Percentiles rank a stretch among this genome's conserved stretches.
Conservation (phyloP, 2,113 vertebrate genomes). For the Physeter macrocephalus region DNA sequence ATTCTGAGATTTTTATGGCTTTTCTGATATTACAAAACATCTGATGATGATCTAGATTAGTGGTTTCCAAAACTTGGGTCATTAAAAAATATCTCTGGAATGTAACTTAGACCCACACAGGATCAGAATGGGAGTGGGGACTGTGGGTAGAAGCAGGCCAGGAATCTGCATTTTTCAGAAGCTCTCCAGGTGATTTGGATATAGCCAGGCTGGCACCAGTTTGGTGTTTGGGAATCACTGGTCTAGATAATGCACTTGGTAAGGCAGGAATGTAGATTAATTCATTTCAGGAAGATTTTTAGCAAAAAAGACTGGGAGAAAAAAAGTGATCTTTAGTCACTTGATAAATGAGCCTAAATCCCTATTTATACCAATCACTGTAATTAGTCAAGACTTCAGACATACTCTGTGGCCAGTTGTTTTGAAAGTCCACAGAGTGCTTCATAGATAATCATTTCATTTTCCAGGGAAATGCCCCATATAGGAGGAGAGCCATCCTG, state of each 20-base stretch:
- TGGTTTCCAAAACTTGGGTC: background rate
- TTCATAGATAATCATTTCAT: background rate
- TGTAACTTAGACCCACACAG: background rate
- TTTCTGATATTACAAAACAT: background rate
- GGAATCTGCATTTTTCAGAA: background rate
- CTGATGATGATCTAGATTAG: background rate
- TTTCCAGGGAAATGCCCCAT: background rate
- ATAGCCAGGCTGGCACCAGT: too few species aligned
- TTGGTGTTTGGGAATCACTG: background rate
- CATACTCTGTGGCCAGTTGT: background rate
- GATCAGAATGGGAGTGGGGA: background rate
- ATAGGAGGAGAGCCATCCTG: background rate
- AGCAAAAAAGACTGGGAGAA: background rate
- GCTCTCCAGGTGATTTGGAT: background rate
- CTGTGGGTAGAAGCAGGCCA: background rate
- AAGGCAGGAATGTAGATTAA: background rate
- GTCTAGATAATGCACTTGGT: background rate
- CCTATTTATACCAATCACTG: background rate
- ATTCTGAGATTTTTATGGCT: background rate
- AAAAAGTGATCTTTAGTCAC: background rate
- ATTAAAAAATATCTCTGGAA: constrained; percentile 5
- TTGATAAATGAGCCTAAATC: background rate
- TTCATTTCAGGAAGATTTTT: background rate
- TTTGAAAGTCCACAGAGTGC: background rate
- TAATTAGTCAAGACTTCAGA: background rate